phyloP scores from a whole-genome alignment of 2,113 vertebrate genomes.

The Eubucco bourcierii region DNA sequence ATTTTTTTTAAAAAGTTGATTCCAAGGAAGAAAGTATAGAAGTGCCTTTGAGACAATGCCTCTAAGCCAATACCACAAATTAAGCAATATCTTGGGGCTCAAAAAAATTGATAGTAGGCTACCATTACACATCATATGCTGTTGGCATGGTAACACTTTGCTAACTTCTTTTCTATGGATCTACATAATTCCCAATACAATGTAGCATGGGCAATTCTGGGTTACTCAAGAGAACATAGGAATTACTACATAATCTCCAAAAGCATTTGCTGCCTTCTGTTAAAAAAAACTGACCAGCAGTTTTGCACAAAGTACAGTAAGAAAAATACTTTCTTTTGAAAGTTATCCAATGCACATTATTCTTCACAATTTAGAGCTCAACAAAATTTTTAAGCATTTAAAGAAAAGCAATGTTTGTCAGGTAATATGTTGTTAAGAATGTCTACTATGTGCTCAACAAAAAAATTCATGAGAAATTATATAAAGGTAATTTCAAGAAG shows the following conservation, averaged over 20 bases:
- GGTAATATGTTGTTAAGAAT: conserved; percentile 57
- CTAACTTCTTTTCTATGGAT: neutral
- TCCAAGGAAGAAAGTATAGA: neutral
- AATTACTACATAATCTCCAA: neutral
- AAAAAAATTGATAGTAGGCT: neutral
- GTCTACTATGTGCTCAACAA: neutral
- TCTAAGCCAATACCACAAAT: neutral
- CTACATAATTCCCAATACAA: neutral
- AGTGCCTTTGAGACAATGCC: neutral
- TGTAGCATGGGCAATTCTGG: neutral
- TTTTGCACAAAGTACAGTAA: neutral
- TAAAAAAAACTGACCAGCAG: neutral
- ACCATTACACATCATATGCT: neutral
- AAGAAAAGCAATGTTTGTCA: conserved; percentile 61
- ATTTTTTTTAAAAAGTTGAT: no score
- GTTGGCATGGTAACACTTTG: conserved; percentile 26
- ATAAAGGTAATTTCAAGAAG: conserved; percentile 53
- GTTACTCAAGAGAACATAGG: neutral
- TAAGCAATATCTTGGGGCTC: neutral
- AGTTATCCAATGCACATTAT: neutral
- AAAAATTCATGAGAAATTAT: conserved; percentile 62
- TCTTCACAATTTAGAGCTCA: neutral
- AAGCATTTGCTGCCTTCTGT: neutral
- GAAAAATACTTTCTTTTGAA: conserved; percentile 45
- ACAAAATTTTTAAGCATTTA: conserved; percentile 50